Percentiles rank a stretch among this genome's conserved stretches.
Evolutionary conservation across 2,113 vertebrate species (phyloP).

Genomic region (Rallus limicola): DNA sequence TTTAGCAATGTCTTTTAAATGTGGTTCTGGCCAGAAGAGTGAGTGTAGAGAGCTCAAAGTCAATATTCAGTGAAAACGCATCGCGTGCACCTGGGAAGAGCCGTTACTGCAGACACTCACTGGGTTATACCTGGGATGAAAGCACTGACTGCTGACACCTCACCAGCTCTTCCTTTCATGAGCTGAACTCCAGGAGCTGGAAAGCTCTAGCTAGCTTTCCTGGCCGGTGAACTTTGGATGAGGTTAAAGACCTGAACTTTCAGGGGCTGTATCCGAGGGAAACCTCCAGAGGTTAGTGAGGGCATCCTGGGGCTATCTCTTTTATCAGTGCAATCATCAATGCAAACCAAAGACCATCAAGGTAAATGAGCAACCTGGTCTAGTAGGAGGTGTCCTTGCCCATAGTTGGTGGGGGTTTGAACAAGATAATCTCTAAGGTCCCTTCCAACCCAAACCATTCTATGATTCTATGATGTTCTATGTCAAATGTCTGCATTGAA

Average conservation of each 20-base stretch:
- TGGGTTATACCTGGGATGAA: neutral
- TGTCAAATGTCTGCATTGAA: neutral
- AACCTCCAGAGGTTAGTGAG: neutral
- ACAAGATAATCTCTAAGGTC: no score
- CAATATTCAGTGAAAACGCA: neutral
- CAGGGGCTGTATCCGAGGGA: neutral
- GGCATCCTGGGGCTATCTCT: neutral
- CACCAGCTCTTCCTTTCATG: neutral
- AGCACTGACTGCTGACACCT: neutral
- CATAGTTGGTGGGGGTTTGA: no score
- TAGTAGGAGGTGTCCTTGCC: no score
- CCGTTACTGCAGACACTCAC: neutral
- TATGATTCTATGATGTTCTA: neutral
- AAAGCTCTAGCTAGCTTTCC: neutral
- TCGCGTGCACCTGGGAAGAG: neutral
- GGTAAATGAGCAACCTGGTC: neutral
- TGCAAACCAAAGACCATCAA: fast-evolving
- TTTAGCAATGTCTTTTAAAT: slow-evolving; percentile 70
- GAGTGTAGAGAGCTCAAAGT: slow-evolving; percentile 42
- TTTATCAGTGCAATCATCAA: neutral
- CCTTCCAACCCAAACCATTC: no score
- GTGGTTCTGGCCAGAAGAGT: slow-evolving; percentile 72
- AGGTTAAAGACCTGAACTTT: neutral
- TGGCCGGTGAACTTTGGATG: neutral
- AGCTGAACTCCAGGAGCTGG: neutral